Evolutionary conservation across 1,140 invertebrate genomes (phyloP), one percentile per base, ranked within the genome.

Genomic region (Thrips palmi): DNA sequence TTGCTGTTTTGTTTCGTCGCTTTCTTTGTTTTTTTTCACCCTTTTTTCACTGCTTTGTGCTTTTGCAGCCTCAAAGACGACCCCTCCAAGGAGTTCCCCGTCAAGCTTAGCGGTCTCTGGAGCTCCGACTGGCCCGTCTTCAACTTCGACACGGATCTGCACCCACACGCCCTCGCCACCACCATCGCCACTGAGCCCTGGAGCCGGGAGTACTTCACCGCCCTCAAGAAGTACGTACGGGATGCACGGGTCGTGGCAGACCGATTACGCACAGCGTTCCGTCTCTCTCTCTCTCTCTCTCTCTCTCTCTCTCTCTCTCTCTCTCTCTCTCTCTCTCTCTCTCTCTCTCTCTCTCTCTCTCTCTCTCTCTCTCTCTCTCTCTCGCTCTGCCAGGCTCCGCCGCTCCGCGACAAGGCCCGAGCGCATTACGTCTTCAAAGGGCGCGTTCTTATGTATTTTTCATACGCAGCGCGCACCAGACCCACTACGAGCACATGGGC

Each of bases 71-170:
- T 50, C 27, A 55, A 62, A 41, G 52, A 53, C 25, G 49, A 62
- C n/a, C 60, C 58, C 1, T 41, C 41, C 1, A 58, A 58, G 29
- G 19, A 55, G 2, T 52, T 64, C 1, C 48, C 67, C 4, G 67
- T 69, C 3, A 52, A 59, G 21, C 58, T 71, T 39, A 45, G 51
- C 18, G 66, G 59, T 0, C 58, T 63, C 12, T 70, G 64, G 64
- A 58, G 48, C 10, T 62, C 65, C 2, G 56, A 59, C 18, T 56
- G 55, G 28, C 47, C 55, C 4, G 59, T 62, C 50, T 77, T 78
- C 55, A 67, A 76, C 49, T 77, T 68, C 54, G 75, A 80, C 49
- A 64, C 63, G 0, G 74, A 77, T 45, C 56, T 75, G 40, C 53
- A 69, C 38, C 58, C 63, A 4, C 51, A 57, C 24, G 57, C 65